These are phyloP conservation scores for Erethizon dorsatum DNA, from an alignment of 2,797 vertebrate genomes.

Conservation along the genomic window DNA sequence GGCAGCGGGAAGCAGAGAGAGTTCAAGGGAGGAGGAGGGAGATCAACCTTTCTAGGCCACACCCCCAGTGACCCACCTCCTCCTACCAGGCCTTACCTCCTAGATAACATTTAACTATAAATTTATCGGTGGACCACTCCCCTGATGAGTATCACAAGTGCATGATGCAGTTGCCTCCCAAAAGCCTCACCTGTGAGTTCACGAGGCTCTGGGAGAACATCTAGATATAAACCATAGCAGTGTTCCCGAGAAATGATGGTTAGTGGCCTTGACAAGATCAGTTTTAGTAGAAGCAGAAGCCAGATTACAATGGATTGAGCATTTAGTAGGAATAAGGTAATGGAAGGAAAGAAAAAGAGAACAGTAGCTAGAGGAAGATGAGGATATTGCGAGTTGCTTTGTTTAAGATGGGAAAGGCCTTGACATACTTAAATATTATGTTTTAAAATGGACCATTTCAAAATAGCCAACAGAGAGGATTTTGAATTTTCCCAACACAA, in stretches of 20 bases:
- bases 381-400: not conserved
- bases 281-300: slow-evolving; percentile 37
- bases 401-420: slow-evolving; percentile 14
- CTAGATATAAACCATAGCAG: not conserved
- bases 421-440: not conserved
- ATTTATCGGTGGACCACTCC: not conserved
- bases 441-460: not conserved
- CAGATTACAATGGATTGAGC: not conserved
- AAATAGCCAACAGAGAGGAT: not conserved
- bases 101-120: not conserved
- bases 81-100: not conserved
- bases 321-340: not conserved
- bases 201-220: not conserved
- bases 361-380: not conserved
- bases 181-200: not conserved
- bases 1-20: not conserved
- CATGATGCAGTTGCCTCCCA: not conserved
- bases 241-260: not conserved
- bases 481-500: not conserved
- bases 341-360: not conserved
- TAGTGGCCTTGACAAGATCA: not conserved
- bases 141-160: not conserved
- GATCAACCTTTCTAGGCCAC: not conserved
- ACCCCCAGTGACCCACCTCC: not conserved
- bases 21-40: not conserved